phyloP scores from a whole-genome alignment of 1,140 invertebrate species.

The Drosophila quadrilineata region DNA sequence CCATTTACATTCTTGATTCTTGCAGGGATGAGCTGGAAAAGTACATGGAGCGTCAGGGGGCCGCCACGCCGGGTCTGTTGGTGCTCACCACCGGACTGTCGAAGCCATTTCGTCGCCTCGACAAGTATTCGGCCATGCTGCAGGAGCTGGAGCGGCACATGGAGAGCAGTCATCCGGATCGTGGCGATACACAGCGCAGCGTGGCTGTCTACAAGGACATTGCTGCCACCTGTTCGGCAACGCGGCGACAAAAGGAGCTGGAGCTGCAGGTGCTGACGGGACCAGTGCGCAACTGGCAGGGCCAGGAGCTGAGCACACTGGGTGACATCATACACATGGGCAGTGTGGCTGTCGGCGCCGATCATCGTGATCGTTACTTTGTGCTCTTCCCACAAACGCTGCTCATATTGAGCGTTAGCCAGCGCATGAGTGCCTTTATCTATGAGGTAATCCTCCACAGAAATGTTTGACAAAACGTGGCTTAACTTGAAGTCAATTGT shows the following conservation, averaged over 20 bases:
- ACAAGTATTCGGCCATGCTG: conserved; percentile 96
- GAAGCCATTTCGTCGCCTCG: conserved; percentile 95
- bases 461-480: not conserved
- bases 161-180: conserved; percentile 96
- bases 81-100: conserved; percentile 95
- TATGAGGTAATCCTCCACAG: conserved; percentile 89
- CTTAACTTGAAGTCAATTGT: not conserved
- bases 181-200: conserved; percentile 97
- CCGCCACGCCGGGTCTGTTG: conserved; percentile 91
- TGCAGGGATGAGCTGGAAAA: conserved; percentile 91
- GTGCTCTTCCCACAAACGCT: conserved; percentile 94
- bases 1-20: not conserved
- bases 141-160: conserved; percentile 97
- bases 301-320: conserved; percentile 89
- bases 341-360: conserved; percentile 90
- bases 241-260: conserved; percentile 96
- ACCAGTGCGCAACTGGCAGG: conserved; percentile 96
- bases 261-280: conserved; percentile 97
- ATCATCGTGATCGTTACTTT: conserved; percentile 94
- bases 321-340: conserved; percentile 88
- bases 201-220: conserved; percentile 97
- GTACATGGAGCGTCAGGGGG: conserved; percentile 93
- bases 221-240: conserved; percentile 90
- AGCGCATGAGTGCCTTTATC: conserved; percentile 95
- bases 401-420: conserved; percentile 94